phyloP scores from a whole-genome alignment of 2,888 invertebrate species.

The Priocnemis perturbator region DNA sequence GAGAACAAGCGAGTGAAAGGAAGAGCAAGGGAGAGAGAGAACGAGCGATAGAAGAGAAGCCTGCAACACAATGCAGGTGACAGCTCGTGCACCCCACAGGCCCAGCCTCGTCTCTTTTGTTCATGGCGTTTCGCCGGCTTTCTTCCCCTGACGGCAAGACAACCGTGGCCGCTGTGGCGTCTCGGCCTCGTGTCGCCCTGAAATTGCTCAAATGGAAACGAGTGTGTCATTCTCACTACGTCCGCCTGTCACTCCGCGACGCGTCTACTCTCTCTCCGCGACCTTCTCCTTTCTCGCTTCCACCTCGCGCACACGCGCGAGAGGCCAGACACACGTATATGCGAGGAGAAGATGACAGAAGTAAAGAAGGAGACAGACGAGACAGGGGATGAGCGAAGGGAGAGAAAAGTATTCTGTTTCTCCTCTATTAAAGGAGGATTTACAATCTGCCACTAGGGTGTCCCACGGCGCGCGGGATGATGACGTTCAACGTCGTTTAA shows the following conservation, averaged over 20 bases:
- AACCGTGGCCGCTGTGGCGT: constrained; percentile 53
- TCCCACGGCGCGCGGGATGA: background rate
- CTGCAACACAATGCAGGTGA: constrained; percentile 70
- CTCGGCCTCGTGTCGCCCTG: constrained; percentile 54
- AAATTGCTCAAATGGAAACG: constrained; percentile 66
- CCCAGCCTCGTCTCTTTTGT: constrained; percentile 59
- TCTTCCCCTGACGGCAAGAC: constrained; percentile 63
- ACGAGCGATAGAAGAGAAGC: constrained; percentile 40
- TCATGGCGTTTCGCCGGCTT: constrained; percentile 65
- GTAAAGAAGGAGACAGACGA: background rate
- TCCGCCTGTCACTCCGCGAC: constrained; percentile 53
- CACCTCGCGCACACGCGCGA: constrained; percentile 23
- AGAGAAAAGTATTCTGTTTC: constrained; percentile 1
- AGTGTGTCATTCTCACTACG: constrained; percentile 63
- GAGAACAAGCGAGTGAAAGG: constrained; percentile 9
- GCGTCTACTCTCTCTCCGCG: constrained; percentile 5
- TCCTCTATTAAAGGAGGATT: background rate
- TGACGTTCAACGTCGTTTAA: too few relatives aligned
- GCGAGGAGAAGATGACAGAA: too few relatives aligned
- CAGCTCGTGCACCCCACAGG: constrained; percentile 64
- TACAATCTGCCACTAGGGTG: constrained; percentile 5
- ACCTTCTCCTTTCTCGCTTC: constrained; percentile 16
- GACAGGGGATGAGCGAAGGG: background rate
- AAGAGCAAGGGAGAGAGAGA: constrained; percentile 38
- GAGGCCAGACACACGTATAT: background rate